These are phyloP conservation scores for Hylaeus volcanicus DNA, from an alignment of 1,140 invertebrate genomes.

Conservation along the genomic window DNA sequence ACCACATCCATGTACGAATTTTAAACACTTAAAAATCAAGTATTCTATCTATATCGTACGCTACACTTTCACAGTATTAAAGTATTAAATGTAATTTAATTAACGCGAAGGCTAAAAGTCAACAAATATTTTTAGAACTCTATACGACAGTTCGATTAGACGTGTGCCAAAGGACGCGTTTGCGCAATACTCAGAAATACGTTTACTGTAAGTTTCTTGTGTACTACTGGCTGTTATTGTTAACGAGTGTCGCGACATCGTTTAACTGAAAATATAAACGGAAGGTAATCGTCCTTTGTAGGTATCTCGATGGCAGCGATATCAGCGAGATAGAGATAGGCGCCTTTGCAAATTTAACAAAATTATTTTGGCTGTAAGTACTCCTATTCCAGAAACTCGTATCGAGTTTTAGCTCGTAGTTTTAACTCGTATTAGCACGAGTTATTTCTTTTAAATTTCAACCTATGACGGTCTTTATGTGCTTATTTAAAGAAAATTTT, in stretches of 20 bases:
- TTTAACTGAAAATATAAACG: neutral
- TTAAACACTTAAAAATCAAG: neutral
- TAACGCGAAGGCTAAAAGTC: neutral
- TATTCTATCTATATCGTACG: neutral
- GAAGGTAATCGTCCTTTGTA: slow-evolving; percentile 49
- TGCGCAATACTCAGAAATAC: slow-evolving; percentile 59
- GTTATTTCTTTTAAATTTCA: neutral
- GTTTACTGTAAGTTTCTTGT: slow-evolving; percentile 69
- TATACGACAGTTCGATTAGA: slow-evolving; percentile 65
- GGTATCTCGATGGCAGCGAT: slow-evolving; percentile 64
- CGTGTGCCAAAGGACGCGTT: slow-evolving; percentile 56
- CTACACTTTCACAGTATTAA: neutral
- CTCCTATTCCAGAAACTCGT: neutral
- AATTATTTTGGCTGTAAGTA: slow-evolving; percentile 72
- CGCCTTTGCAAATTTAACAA: slow-evolving; percentile 64
- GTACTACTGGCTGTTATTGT: too few species aligned
- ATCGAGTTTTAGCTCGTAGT: too few species aligned
- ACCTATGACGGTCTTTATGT: too few species aligned
- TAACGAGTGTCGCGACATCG: neutral
- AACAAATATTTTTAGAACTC: slow-evolving; percentile 60
- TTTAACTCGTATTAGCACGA: too few species aligned
- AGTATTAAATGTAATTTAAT: neutral
- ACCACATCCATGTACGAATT: slow-evolving; percentile 63
- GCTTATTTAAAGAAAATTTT: too few species aligned
- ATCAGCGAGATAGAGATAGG: slow-evolving; percentile 65